phyloP scores from a whole-genome alignment of 2,113 vertebrate species.

The Daubentonia madagascariensis region DNA sequence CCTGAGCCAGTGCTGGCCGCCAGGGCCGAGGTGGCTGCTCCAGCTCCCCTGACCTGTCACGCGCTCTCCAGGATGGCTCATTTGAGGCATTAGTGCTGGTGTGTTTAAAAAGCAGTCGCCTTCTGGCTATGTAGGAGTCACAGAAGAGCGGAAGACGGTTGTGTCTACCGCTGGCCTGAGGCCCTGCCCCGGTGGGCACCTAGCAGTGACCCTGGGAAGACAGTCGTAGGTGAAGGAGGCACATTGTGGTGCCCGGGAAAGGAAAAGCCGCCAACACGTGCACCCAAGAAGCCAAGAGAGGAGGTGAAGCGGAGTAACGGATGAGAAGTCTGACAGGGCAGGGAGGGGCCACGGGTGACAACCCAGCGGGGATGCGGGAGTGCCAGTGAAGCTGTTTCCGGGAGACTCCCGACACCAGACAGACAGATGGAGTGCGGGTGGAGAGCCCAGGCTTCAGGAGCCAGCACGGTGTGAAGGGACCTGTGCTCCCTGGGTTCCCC shows the following conservation, averaged over 20 bases:
- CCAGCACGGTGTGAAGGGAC: neutral
- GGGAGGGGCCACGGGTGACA: neutral
- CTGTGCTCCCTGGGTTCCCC: neutral
- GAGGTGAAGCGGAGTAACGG: neutral
- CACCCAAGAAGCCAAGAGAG: neutral
- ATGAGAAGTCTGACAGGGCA: neutral
- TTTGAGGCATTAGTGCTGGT: neutral
- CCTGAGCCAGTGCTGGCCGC: neutral
- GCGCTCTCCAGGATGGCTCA: neutral
- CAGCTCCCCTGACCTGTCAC: neutral
- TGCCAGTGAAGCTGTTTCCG: neutral
- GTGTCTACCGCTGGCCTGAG: neutral
- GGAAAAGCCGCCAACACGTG: neutral
- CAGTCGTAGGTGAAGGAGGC: neutral
- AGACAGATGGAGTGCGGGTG: no score
- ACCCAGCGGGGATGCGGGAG: rapidly evolving
- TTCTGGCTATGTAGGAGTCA: neutral
- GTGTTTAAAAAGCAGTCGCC: neutral
- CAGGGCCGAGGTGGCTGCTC: neutral
- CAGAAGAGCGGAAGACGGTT: neutral
- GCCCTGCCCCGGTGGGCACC: neutral
- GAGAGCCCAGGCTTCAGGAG: no score
- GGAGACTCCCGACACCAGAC: neutral
- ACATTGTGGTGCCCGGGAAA: neutral
- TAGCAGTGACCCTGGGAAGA: no score